Percentiles rank a stretch among this genome's conserved stretches.
These are phyloP conservation scores for Eupleurogrammus muticus DNA, from an alignment of 2,797 vertebrate genomes.

Conservation along the genomic window DNA sequence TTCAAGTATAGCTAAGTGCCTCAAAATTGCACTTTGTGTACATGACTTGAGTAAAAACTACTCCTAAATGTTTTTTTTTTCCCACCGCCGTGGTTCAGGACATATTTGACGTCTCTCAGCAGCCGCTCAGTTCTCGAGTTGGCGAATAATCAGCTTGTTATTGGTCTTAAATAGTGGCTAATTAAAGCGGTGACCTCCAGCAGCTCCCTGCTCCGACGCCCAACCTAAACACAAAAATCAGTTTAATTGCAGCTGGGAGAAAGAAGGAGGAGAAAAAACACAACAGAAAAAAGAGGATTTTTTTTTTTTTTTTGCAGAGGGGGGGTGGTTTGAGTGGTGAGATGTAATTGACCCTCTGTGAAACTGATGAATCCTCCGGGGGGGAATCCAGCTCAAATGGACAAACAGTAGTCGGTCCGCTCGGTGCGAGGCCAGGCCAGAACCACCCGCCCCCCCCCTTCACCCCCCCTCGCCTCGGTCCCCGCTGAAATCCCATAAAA, in stretches of 20 bases:
- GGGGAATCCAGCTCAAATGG: constrained; percentile 92
- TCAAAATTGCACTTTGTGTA: too few relatives aligned
- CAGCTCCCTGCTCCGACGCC: constrained; percentile 90
- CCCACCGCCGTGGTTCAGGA: constrained; percentile 25
- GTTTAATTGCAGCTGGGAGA: constrained; percentile 90
- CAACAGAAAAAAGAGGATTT: constrained; percentile 54
- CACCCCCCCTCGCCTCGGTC: too few relatives aligned
- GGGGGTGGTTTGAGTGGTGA: constrained; percentile 78
- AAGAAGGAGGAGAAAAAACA: constrained; percentile 18
- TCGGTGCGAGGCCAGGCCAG: constrained; percentile 43
- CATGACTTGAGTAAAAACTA: too few relatives aligned
- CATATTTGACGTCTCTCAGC: too few relatives aligned
- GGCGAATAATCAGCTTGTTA: constrained; percentile 94
- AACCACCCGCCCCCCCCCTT: constrained; percentile 72
- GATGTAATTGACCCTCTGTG: constrained; percentile 95
- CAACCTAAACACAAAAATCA: constrained; percentile 98
- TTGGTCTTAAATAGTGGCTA: constrained; percentile 92
- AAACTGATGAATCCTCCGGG: constrained; percentile 92
- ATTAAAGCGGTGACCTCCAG: constrained; percentile 94
- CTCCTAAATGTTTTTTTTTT: too few relatives aligned
- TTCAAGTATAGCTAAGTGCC: too few relatives aligned
- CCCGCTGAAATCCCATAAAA: constrained; percentile 94
- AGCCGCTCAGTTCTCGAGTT: constrained; percentile 79
- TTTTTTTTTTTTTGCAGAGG: constrained; percentile 67
- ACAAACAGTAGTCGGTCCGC: constrained; percentile 91